Evolutionary conservation across 2,888 invertebrate species (phyloP), one percentile per base, ranked within the genome.

Genomic region (Invenusta paracnida): DNA sequence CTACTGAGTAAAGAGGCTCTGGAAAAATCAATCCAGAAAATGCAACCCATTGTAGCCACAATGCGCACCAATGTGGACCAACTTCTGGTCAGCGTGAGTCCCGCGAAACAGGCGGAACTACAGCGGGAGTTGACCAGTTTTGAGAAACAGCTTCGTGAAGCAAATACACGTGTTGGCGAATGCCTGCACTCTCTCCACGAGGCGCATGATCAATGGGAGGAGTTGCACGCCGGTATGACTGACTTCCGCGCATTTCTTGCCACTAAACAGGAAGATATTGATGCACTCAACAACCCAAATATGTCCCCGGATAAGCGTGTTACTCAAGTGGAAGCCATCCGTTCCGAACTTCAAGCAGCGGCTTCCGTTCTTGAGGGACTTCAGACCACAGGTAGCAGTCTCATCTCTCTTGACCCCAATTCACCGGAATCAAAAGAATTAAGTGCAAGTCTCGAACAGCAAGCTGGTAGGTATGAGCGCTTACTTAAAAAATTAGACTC

Each of bases 51-150:
- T 25, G 27, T 73, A 13, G 73, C 2, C 27, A 23, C 5, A 73
- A 13, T 73, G 73, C 17, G 73, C 11, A 13, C 73, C 5, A 73
- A 23, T 23, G 23, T 73, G 5, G 23, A n/a, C 2, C 73, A 73
- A 23, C 73, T 73, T 5, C 27, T 73, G 73, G 73, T 73, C 27
- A n/a, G 11, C 11, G 73, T 73, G 17, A 73, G 73, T 73, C 73
- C 73, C 5, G 73, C 73, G 27, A 73, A 73, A 25, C 73, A 73
- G 23, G 73, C 73, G 73, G 73, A 73, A 73, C 73, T 73, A 2
- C 73, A 73, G 27, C 17, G 73, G 2, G 73, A 73, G 23, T 23
- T 73, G 2, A 5, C 5, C 11, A 23, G 73, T 5, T 73, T 73
- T 73, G 23, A 73, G 27, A 23, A 13, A 23, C 73, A 73, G 25